Evolutionary conservation across 1,140 invertebrate species (phyloP).

Genomic region (Papilio polyxenes): DNA sequence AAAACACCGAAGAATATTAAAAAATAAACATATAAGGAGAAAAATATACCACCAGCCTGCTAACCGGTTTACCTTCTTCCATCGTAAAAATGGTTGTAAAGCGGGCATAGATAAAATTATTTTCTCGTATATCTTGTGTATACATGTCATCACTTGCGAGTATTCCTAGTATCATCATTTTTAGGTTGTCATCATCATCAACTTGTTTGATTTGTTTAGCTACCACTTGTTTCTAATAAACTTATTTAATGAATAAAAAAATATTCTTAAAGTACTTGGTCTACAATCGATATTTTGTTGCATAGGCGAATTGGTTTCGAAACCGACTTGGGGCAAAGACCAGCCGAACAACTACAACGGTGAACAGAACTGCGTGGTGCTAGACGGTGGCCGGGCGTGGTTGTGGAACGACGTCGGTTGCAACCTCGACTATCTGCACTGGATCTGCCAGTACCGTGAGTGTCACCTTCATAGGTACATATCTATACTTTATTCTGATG

Average conservation of each 20-base stretch:
- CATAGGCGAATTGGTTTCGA: constrained; percentile 87
- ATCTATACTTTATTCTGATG: constrained; percentile 65
- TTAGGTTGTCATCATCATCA: too few species aligned
- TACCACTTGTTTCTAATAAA: too few species aligned
- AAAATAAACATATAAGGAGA: too few species aligned
- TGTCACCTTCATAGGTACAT: constrained; percentile 77
- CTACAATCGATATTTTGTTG: background rate
- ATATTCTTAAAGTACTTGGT: background rate
- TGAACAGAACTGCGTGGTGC: constrained; percentile 95
- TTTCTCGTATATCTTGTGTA: too few species aligned
- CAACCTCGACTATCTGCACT: constrained; percentile 94
- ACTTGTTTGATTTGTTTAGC: too few species aligned
- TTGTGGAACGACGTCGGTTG: constrained; percentile 97
- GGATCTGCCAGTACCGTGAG: constrained; percentile 95
- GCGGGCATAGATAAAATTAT: too few species aligned
- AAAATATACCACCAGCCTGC: too few species aligned
- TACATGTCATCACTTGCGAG: too few species aligned
- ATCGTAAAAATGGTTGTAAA: too few species aligned
- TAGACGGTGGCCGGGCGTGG: constrained; percentile 94
- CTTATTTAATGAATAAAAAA: background rate
- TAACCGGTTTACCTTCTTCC: too few species aligned
- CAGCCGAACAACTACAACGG: constrained; percentile 98
- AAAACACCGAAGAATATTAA: too few species aligned
- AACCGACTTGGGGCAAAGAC: constrained; percentile 94
- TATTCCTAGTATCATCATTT: too few species aligned